Base-by-base conservation (phyloP, 2,113 vertebrate species). In the Charina bottae region DNA sequence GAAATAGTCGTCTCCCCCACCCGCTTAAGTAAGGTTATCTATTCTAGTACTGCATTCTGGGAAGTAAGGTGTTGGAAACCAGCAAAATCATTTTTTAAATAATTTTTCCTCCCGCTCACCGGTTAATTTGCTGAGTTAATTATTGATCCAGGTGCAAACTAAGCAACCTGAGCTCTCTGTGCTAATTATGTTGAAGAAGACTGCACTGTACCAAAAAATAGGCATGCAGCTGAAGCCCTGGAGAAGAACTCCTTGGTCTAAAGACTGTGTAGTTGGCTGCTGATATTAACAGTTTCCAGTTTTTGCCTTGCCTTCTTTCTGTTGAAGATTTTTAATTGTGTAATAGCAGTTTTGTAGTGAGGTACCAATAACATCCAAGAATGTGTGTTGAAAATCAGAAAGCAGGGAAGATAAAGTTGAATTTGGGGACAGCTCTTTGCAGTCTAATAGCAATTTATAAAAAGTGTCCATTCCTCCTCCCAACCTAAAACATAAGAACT, bases 91-190 rank as follows among this genome's bases (percentile, higher is more conserved):
- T 64, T n/a, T 88, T 91, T 91, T 56, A 42, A 42, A 42, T 53
- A 28, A 21, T 91, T 46, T 94, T 94, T 94, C 23, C 89, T 89
- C 85, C 85, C 0, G 0, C 89, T 26, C 78, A 92, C 93, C 15
- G 64, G 64, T 85, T 12, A 56, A 56, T 78, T 86, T 88, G 93
- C 89, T 24, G 59, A 1, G 91, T 97, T 97, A 97, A 97, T 97
- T 92, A 97, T 96, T 97, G 93, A 97, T 90, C 72, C 49, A 42
- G 90, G 60, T 91, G 86, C 62, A 0, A 55, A 90, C 90, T 85
- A 84, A 92, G 91, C 93, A 93, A 94, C 19, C 78, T 28, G 94
- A 93, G 93, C 68, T 21, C 12, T 46, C 23, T 0, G 0, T 17
- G 64, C 54, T n/a, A 60, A 89, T 94, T 89, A 94, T 89, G 21